A percentile compares a stretch with the other conserved stretches of the same genome.
Evolutionary conservation across 1,140 invertebrate genomes (phyloP).

Genomic region (Drosophila nannoptera): DNA sequence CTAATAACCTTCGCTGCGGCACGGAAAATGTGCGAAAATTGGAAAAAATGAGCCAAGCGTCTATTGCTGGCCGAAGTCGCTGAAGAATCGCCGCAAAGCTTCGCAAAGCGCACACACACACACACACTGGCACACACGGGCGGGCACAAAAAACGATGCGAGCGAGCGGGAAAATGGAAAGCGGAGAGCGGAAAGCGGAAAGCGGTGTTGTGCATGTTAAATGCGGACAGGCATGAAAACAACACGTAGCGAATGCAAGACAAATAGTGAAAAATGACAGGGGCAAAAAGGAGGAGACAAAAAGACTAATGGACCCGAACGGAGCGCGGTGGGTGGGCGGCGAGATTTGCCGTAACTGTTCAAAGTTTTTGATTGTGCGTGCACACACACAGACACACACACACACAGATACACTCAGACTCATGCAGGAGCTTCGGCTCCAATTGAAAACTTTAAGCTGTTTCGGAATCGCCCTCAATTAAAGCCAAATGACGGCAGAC

Average conservation of each 20-base stretch:
- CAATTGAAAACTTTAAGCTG: neutral
- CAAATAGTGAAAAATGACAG: conserved; percentile 69
- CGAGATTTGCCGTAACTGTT: conserved; percentile 31
- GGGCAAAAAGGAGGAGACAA: conserved; percentile 7
- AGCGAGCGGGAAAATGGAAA: neutral
- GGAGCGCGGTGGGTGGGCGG: neutral
- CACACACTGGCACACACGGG: neutral
- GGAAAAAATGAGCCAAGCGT: conserved; percentile 21
- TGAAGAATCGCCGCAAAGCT: conserved; percentile 18
- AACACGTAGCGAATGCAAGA: conserved; percentile 57
- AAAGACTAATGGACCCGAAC: conserved; percentile 31
- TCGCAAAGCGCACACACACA: neutral
- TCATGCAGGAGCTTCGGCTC: neutral
- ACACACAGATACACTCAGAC: neutral
- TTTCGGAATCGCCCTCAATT: no score
- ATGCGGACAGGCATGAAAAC: conserved; percentile 44
- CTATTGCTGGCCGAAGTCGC: conserved; percentile 43
- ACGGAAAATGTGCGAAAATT: conserved; percentile 16
- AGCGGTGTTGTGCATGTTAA: conserved; percentile 69
- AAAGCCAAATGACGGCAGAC: no score
- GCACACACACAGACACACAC: conserved; percentile 10
- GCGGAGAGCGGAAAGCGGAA: neutral
- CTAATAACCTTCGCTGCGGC: neutral
- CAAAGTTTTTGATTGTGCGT: conserved; percentile 25
- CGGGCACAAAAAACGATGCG: no score